A percentile compares a stretch with the other conserved stretches of the same genome.
Conservation (phyloP, 2,888 invertebrate genomes). For the Miltochrista miniata region DNA sequence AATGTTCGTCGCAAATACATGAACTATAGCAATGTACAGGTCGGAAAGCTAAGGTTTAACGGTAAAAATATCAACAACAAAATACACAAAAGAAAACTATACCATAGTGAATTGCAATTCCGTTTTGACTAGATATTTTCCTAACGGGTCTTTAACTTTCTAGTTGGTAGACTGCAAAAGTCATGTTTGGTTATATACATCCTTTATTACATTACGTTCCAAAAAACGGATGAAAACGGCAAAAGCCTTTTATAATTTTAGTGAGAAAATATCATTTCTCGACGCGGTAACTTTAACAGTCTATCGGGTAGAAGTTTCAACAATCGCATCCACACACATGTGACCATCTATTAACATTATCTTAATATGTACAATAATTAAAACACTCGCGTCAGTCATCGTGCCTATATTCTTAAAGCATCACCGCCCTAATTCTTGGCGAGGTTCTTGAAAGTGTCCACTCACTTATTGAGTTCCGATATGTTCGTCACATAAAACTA, state of each 20-base stretch:
- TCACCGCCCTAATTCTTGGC: constrained; percentile 34
- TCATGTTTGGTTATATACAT: not conserved
- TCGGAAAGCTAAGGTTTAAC: constrained; percentile 44
- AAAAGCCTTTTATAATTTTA: too few species aligned
- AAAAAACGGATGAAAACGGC: too few species aligned
- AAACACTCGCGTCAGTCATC: constrained; percentile 80
- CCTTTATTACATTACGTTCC: too few species aligned
- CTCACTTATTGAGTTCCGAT: constrained; percentile 36
- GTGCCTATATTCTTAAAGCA: constrained; percentile 55
- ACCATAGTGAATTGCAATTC: constrained; percentile 61
- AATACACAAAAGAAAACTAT: constrained; percentile 35
- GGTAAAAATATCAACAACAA: constrained; percentile 38
- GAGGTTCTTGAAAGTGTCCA: constrained; percentile 33
- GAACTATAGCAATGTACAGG: constrained; percentile 57
- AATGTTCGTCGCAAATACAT: constrained; percentile 60
- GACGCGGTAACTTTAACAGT: constrained; percentile 13
- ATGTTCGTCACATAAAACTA: constrained; percentile 28
- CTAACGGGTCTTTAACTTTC: constrained; percentile 37
- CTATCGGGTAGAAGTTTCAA: constrained; percentile 35
- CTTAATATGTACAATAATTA: constrained; percentile 77
- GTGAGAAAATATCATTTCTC: not conserved
- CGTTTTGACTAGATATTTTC: constrained; percentile 52
- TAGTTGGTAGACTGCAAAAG: constrained; percentile 24
- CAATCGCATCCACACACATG: constrained; percentile 65
- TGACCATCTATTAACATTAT: constrained; percentile 61